Evolutionary conservation across 2,113 vertebrate genomes (phyloP).

Genomic region (Tachysurus vachellii): DNA sequence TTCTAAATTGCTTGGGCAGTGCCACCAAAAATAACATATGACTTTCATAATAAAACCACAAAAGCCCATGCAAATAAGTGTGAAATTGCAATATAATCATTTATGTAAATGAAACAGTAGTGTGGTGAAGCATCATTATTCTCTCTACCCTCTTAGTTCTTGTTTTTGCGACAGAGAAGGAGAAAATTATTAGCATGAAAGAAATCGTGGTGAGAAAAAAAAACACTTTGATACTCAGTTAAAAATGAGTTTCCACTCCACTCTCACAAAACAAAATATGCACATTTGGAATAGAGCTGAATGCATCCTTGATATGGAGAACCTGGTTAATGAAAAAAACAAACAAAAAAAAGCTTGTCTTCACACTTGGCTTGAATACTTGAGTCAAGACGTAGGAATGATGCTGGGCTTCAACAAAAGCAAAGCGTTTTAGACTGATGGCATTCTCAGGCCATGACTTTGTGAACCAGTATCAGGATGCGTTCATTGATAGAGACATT

Average conservation of each 20-base stretch:
- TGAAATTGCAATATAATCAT: slow-evolving; percentile 69
- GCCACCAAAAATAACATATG: slow-evolving; percentile 61
- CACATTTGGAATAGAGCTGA: slow-evolving; percentile 30
- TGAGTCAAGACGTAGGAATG: not conserved
- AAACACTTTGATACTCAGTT: slow-evolving; percentile 49
- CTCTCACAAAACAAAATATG: slow-evolving; percentile 34
- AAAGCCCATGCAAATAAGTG: slow-evolving; percentile 66
- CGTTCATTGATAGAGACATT: too few species aligned
- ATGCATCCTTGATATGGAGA: slow-evolving; percentile 10
- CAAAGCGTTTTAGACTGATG: too few species aligned
- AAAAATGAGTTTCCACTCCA: slow-evolving; percentile 43
- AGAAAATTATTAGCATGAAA: slow-evolving; percentile 44
- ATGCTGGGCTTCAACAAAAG: not conserved
- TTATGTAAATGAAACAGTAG: slow-evolving; percentile 66
- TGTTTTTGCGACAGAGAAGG: slow-evolving; percentile 25
- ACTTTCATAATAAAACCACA: slow-evolving; percentile 64
- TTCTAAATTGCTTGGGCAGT: slow-evolving; percentile 56
- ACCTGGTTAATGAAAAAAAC: too few species aligned
- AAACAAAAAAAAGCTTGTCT: slow-evolving; percentile 16
- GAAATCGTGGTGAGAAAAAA: slow-evolving; percentile 2
- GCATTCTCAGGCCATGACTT: too few species aligned
- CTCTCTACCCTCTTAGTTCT: slow-evolving; percentile 46
- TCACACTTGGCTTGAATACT: not conserved
- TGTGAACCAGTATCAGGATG: too few species aligned
- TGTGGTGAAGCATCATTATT: slow-evolving; percentile 58